Evolutionary conservation across 2,797 vertebrate genomes (phyloP).

Genomic region (Centroberyx gerrardi): DNA sequence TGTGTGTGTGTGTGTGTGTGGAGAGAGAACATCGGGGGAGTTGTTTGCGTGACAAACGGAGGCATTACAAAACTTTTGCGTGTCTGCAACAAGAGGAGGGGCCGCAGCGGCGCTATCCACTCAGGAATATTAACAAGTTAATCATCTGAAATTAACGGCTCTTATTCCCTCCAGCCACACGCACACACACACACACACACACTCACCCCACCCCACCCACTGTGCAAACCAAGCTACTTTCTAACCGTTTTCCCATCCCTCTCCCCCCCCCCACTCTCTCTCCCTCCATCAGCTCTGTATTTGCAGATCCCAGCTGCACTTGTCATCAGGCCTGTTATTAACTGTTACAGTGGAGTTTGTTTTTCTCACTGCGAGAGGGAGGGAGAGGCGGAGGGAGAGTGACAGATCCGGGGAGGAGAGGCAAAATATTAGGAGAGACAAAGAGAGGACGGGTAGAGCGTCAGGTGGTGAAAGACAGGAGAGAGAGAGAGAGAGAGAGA

Average conservation of each 20-base stretch:
- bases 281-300: constrained; percentile 60
- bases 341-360: constrained; percentile 35
- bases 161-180: constrained; percentile 67
- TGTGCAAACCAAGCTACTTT: constrained; percentile 45
- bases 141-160: constrained; percentile 81
- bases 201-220: constrained; percentile 5
- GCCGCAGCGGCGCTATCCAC: constrained; percentile 58
- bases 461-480: constrained; percentile 53
- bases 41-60: constrained; percentile 64
- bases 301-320: constrained; percentile 73
- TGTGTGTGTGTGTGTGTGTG: neutral
- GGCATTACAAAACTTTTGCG: constrained; percentile 64
- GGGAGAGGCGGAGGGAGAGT: constrained; percentile 32
- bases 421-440: neutral
- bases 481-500: constrained; percentile 42
- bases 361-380: constrained; percentile 51
- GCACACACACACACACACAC: neutral
- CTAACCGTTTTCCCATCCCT: constrained; percentile 35
- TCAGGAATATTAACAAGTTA: constrained; percentile 80
- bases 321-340: constrained; percentile 80
- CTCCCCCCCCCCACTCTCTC: constrained; percentile 35
- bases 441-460: constrained; percentile 36
- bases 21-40: constrained; percentile 33
- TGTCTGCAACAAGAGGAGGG: constrained; percentile 53
- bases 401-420: constrained; percentile 28